Base-by-base conservation (phyloP, 2,888 invertebrate genomes). In the Synanthedon tipuliformis region DNA sequence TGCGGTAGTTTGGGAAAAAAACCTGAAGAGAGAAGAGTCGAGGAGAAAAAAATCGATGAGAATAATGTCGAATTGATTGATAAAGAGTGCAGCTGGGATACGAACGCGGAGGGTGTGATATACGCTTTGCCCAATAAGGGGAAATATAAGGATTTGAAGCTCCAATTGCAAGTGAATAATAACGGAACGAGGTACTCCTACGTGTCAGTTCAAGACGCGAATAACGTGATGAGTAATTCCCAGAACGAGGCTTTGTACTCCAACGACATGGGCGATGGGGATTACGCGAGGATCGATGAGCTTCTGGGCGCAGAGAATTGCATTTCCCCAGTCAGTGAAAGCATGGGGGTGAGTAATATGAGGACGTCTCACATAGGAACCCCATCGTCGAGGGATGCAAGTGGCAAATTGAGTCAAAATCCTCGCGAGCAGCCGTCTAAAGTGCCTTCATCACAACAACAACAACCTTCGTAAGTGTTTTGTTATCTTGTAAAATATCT, bases 11-110 rank as follows among this genome's bases (percentile, higher is more conserved):
- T 78, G 50, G 66, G 72, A 0, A 77, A 75, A 52, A 63, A 68
- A 3, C 51, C 52, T 5, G 79, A 78, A 13, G 69, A 68, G 0
- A 63, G 66, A n/a, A 65, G 64, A 53, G 72, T 71, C 1, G 50
- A 57, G 41, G 54, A 54, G 1, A 73, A 71, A 41, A 82, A 83
- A 52, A 76, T 75, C 0, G 84, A 83, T 2, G 88, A 89, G 52
- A 79, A 78, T 27, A 84, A 81, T 53, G 66, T 77, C 0, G 88
- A 86, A 57, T 58, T 89, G 56, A 88, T 88, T 15, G 90, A 90
- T 40, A 89, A 89, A 50, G 90, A 90, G 63, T 89, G 89, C 55
- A 88, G 88, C 61, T 90, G 90, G 73, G 90, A 89, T 18, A 90
- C 86, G 0, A 87, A 88, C 55, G 87, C 88, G 0, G 88, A 88